Evolutionary conservation across 2,797 vertebrate species (phyloP).

Genomic region (Emydoidea blandingii): DNA sequence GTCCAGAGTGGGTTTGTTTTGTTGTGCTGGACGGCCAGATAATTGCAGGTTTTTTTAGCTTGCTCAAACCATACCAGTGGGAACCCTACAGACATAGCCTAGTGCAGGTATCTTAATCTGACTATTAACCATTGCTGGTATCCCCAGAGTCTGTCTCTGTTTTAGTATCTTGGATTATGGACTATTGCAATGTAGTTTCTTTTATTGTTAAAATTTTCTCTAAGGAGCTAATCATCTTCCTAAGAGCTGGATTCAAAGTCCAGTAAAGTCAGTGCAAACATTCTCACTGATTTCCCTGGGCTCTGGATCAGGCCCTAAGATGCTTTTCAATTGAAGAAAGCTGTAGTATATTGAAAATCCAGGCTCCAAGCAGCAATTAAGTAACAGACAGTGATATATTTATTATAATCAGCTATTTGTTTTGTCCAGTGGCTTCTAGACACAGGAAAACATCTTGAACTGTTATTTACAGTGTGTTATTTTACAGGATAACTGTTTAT

Average conservation of each 20-base stretch:
- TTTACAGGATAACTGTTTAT: constrained; percentile 20
- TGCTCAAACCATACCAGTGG: neutral
- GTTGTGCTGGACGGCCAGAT: neutral
- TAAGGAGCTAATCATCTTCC: neutral
- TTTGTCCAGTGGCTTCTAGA: neutral
- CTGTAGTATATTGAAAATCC: neutral
- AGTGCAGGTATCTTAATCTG: neutral
- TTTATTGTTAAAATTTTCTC: neutral
- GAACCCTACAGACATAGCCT: neutral
- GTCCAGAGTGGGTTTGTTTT: neutral
- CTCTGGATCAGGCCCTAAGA: neutral
- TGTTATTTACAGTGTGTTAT: neutral
- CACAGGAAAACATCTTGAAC: neutral
- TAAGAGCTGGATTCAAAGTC: neutral
- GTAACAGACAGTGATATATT: neutral
- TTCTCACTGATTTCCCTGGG: neutral
- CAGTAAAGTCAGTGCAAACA: neutral
- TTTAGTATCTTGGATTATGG: neutral
- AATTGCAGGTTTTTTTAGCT: neutral
- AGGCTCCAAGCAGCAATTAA: neutral
- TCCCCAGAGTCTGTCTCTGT: neutral
- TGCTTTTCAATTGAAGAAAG: neutral
- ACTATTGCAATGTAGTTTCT: neutral
- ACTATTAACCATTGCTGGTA: neutral
- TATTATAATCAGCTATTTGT: neutral